Conservation (phyloP, 2,113 vertebrate genomes). For the Myxocyprinus asiaticus region DNA sequence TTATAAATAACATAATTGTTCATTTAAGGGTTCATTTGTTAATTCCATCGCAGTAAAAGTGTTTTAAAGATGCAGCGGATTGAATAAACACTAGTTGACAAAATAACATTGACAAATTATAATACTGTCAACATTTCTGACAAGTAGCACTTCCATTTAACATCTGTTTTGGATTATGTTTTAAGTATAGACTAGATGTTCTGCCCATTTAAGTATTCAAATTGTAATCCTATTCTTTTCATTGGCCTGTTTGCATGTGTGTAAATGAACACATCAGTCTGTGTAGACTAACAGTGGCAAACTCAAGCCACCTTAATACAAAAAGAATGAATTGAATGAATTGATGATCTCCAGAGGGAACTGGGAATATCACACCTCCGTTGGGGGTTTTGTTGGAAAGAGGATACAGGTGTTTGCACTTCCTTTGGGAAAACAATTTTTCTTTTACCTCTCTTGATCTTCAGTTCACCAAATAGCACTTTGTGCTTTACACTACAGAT, state of each 20-base stretch:
- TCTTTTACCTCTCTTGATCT: not conserved
- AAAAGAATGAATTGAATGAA: too few relatives aligned
- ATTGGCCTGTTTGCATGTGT: not conserved
- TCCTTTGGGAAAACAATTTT: slow-evolving; percentile 49
- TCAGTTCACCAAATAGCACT: not conserved
- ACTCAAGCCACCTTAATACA: too few relatives aligned
- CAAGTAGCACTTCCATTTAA: too few relatives aligned
- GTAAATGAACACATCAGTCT: not conserved
- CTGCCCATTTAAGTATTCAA: not conserved
- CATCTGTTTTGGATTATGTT: not conserved
- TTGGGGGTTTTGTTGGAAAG: slow-evolving; percentile 52
- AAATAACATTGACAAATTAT: slow-evolving; percentile 5
- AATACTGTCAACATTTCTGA: slow-evolving; percentile 21
- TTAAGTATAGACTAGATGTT: not conserved
- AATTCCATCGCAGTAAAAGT: not conserved
- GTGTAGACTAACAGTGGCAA: too few relatives aligned
- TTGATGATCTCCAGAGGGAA: slow-evolving; percentile 8
- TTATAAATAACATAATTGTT: slow-evolving; percentile 50
- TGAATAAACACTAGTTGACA: not conserved
- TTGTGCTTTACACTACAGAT: not conserved
- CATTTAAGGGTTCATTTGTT: not conserved
- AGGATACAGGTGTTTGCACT: slow-evolving; percentile 53
- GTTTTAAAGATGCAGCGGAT: slow-evolving; percentile 1
- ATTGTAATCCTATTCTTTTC: not conserved
- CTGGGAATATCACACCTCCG: slow-evolving; percentile 59